Conservation (phyloP, 2,113 vertebrate species). For the Eudorcas thomsonii region DNA sequence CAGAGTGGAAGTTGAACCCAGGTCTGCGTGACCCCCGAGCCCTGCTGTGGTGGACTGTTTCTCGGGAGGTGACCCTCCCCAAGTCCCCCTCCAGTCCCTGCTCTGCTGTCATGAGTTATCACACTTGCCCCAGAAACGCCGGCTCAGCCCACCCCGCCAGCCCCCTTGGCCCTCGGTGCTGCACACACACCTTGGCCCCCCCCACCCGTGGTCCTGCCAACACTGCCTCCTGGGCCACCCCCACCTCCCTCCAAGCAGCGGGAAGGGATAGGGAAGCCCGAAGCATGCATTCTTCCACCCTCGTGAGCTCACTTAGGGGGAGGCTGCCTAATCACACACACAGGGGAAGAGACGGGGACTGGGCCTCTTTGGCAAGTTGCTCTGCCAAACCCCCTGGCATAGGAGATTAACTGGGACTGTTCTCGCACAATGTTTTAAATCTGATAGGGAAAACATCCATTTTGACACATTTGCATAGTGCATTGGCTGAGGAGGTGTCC, state of each 20-base stretch:
- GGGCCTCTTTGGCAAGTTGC: background rate
- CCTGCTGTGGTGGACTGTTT: background rate
- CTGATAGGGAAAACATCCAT: background rate
- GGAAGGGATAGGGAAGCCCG: background rate
- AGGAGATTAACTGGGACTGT: background rate
- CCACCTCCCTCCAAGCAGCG: background rate
- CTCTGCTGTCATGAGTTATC: background rate
- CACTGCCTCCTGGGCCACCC: background rate
- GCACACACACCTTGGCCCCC: background rate
- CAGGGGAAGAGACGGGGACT: accelerated
- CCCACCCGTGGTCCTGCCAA: background rate
- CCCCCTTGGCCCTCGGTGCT: background rate
- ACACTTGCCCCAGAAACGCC: accelerated
- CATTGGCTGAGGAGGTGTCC: background rate
- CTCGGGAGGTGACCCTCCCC: background rate
- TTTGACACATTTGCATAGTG: background rate
- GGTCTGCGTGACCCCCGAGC: background rate
- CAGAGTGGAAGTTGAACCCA: background rate
- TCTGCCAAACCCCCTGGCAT: background rate
- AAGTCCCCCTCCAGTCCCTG: background rate
- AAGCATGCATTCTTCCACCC: background rate
- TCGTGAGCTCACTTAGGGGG: background rate
- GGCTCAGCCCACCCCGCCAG: background rate
- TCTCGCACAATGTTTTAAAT: background rate
- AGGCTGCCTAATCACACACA: background rate